A percentile compares a stretch with the other conserved stretches of the same genome.
These are phyloP conservation scores for Erebia epiphron DNA, from an alignment of 2,888 invertebrate genomes.

Conservation along the genomic window DNA sequence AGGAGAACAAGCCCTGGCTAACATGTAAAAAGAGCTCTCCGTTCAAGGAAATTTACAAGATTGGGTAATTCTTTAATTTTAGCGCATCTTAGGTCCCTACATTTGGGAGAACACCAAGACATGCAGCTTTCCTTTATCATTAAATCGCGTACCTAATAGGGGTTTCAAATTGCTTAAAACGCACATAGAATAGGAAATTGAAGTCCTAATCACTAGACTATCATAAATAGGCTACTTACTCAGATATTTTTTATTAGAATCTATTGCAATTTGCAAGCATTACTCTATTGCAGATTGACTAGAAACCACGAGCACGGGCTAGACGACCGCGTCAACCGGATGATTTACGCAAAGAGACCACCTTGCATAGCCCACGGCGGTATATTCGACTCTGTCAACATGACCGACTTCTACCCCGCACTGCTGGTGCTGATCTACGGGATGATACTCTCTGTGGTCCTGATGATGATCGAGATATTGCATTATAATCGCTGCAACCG, in stretches of 20 bases:
- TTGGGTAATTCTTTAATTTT: constrained; percentile 69
- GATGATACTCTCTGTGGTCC: constrained; percentile 52
- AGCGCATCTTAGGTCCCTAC: too few relatives aligned
- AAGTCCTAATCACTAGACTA: too few relatives aligned
- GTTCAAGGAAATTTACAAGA: constrained; percentile 82
- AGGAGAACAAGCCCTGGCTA: constrained; percentile 78
- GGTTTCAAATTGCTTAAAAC: too few relatives aligned
- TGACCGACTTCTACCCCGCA: constrained; percentile 83
- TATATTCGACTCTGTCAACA: constrained; percentile 84
- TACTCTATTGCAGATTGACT: constrained; percentile 63
- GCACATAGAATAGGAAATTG: too few relatives aligned
- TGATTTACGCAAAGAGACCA: constrained; percentile 84
- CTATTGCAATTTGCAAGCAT: too few relatives aligned
- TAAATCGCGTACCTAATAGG: too few relatives aligned
- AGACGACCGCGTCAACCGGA: constrained; percentile 76
- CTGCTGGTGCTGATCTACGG: constrained; percentile 71
- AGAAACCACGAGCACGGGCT: constrained; percentile 84
- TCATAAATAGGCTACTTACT: too few relatives aligned
- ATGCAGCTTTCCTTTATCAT: too few relatives aligned
- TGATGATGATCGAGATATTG: constrained; percentile 60
- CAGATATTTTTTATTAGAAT: too few relatives aligned
- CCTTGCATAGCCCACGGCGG: constrained; percentile 79
- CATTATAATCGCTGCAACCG: constrained; percentile 30
- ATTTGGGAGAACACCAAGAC: too few relatives aligned
- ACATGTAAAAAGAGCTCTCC: constrained; percentile 81